Evolutionary conservation across 2,888 invertebrate genomes (phyloP), one percentile per base, ranked within the genome.

Genomic region (Aleiodes alternator): DNA sequence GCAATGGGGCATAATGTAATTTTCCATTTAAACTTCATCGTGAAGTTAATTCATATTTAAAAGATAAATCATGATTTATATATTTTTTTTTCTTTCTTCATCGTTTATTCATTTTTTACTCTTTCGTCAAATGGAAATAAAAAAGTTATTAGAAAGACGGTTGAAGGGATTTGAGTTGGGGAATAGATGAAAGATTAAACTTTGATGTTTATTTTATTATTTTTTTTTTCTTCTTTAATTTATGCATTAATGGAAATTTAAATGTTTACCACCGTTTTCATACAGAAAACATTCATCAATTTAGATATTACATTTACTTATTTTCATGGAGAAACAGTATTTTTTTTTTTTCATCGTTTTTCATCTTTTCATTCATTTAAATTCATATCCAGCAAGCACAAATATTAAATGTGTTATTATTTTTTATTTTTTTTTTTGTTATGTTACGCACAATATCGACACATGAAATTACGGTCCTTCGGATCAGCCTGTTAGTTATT

Each of bases 371-470:
- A 66, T 71, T 70, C 31, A 29, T 78, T 84, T 85, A 84, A 82
- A 82, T 80, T 82, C 51, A 75, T 84, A 85, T 83, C 84, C 85
- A 86, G 85, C 86, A 86, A 86, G 86, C 86, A 86, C 86, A 85
- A 86, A 84, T 85, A 85, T 85, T 81, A 82, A 23, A 80, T 81
- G 82, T 84, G 82, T 84, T 43, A 75, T 78, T 75, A 51, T 57
- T 23, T 61, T 71, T 72, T 69, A 61, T 69, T 76, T 72, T 69
- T 68, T 69, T 76, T 57, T 50, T 77, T 68, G 72, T 72, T 69
- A 72, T 72, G 73, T 79, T 78, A 80, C 76, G 80, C 77, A 79
- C 76, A 76, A 77, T 77, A 80, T 76, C 68, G 56, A 69, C 75
- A 75, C 57, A 66, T 64, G 43, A 43, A 50, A 64, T 64, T 66